Conservation (phyloP, 2,888 invertebrate genomes). For the Apotomis turbidana region DNA sequence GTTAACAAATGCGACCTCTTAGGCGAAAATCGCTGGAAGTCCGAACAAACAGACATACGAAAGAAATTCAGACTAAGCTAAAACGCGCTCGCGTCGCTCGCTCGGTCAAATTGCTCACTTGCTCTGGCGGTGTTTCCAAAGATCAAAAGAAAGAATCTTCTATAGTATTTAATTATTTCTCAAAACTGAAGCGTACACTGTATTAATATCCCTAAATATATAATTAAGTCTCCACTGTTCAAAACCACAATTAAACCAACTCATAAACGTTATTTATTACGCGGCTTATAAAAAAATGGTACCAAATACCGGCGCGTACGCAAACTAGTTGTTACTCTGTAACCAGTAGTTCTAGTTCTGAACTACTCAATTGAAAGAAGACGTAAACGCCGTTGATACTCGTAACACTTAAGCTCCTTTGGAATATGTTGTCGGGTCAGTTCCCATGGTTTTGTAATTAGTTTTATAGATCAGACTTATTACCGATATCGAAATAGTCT, state of each 20-base stretch:
- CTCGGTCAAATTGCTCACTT: too few relatives aligned
- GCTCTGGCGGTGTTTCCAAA: too few relatives aligned
- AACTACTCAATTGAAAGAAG: neutral
- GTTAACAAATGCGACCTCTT: too few relatives aligned
- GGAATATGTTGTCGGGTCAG: neutral
- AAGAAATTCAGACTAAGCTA: too few relatives aligned
- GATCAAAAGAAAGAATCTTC: too few relatives aligned
- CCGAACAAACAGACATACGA: too few relatives aligned
- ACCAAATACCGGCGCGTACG: constrained; percentile 27
- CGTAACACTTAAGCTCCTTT: constrained; percentile 2
- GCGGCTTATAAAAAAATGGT: constrained; percentile 23
- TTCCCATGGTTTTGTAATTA: constrained; percentile 37
- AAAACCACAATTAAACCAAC: constrained; percentile 28
- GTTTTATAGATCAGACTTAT: constrained; percentile 30
- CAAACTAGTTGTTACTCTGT: constrained; percentile 25
- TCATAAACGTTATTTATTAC: constrained; percentile 28
- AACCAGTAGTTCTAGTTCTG: constrained; percentile 32
- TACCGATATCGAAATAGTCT: constrained; percentile 25
- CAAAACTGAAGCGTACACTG: too few relatives aligned
- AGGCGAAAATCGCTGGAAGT: too few relatives aligned
- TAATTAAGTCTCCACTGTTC: constrained; percentile 16
- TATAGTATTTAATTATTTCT: too few relatives aligned
- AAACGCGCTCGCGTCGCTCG: too few relatives aligned
- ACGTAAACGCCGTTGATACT: neutral
- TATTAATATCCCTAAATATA: neutral